Conservation (phyloP, 2,888 invertebrate genomes). For the Lasioglossum figueresi region DNA sequence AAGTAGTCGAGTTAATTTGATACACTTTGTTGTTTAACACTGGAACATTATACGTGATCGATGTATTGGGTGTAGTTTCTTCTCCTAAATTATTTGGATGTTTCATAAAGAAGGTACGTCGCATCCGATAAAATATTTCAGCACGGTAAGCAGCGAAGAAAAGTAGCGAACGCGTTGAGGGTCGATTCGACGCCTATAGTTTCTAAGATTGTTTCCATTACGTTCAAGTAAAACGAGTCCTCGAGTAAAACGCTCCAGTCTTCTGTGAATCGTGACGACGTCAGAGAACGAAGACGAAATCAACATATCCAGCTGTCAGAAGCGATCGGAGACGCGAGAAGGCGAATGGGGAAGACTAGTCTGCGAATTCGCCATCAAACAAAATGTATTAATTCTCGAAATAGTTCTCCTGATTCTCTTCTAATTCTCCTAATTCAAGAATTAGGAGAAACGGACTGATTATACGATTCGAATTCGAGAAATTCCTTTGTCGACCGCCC, state of each 20-base stretch:
- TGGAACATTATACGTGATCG: background rate
- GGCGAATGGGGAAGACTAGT: constrained; percentile 31
- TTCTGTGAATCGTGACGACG: constrained; percentile 27
- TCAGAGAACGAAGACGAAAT: constrained; percentile 53
- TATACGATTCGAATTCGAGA: constrained; percentile 14
- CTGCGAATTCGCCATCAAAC: constrained; percentile 30
- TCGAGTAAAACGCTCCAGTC: constrained; percentile 4
- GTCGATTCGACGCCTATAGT: constrained; percentile 5
- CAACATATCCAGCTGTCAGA: constrained; percentile 55
- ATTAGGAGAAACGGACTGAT: constrained; percentile 45
- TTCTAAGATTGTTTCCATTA: background rate
- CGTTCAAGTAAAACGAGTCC: background rate
- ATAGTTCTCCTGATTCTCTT: too few species aligned
- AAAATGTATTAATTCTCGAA: constrained; percentile 19
- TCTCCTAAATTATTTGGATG: background rate
- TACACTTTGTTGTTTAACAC: background rate
- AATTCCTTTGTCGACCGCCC: constrained; percentile 40
- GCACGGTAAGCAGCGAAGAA: background rate
- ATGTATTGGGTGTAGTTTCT: background rate
- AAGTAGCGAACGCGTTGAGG: background rate
- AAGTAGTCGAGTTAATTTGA: background rate
- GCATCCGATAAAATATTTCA: background rate
- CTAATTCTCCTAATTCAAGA: background rate
- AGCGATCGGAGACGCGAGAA: constrained; percentile 28
- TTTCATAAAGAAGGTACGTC: background rate